Conservation (phyloP, 2,797 vertebrate species). For the Sarcoramphus papa region DNA sequence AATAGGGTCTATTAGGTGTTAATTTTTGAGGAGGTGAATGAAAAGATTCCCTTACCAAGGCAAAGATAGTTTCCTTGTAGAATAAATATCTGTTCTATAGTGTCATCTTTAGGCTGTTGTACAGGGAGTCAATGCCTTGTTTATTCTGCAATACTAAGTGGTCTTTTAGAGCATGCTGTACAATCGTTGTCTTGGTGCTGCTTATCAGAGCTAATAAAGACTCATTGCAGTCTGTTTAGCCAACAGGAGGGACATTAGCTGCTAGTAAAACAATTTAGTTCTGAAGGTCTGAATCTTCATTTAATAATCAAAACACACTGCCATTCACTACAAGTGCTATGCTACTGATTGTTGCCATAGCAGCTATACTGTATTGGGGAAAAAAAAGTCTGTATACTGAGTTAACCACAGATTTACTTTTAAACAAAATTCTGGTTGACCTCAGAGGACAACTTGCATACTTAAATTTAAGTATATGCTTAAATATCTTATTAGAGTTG, state of each 20-base stretch:
- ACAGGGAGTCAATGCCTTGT: not conserved
- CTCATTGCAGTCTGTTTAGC: not conserved
- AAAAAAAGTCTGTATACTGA: not conserved
- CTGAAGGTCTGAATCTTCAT: not conserved
- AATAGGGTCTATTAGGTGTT: not conserved
- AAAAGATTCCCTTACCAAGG: not conserved
- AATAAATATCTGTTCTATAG: not conserved
- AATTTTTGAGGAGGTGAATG: not conserved
- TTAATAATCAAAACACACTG: not conserved
- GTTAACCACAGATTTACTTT: slow-evolving; percentile 1
- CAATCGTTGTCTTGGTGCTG: not conserved
- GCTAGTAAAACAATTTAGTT: not conserved
- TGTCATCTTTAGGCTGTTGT: not conserved
- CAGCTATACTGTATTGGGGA: not conserved
- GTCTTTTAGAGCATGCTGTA: not conserved
- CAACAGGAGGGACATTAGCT: not conserved
- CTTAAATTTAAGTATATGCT: not conserved
- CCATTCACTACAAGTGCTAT: not conserved
- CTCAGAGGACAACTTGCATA: not conserved
- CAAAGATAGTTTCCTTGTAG: not conserved
- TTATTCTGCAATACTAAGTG: not conserved
- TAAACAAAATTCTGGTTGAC: not conserved
- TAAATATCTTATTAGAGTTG: not conserved
- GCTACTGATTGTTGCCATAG: not conserved
- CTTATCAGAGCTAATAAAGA: not conserved